Base-by-base conservation (phyloP, 1,140 invertebrate genomes). In the Lepidostoma basale region DNA sequence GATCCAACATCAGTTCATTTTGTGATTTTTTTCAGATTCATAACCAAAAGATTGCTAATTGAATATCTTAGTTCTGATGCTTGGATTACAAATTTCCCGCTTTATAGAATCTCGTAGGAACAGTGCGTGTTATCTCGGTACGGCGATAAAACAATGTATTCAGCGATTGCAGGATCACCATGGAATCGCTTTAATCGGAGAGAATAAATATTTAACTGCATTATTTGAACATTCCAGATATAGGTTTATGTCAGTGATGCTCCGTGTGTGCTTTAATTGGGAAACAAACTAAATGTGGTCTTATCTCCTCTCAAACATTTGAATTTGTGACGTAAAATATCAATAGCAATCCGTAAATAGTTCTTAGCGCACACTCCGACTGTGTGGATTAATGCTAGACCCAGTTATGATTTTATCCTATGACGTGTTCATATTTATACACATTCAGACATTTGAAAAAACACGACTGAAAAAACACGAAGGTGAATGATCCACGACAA, bases 171-270 rank as follows among this genome's bases (percentile, higher is more conserved):
- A 36, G 30, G 30, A 56, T 56, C 30, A 56, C 14, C 20, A 22
- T 56, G 20, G 36, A 36, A 33, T 16, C 52, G 16, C 36, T 14
- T 56, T 56, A 56, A 36, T 56, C 52, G 52, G 26, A 56, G 20
- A 36, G 18, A 33, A 9, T 36, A 56, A 56, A 56, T 56, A 56
- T 56, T 56, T 56, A 56, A 56, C 52, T 56, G 52, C 52, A 56
- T 56, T 36, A 56, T 56, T 56, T 56, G 30, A 56, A 18, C 52
- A 18, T 33, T 56, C 33, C 28, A 36, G 52, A 56, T 22, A 56
- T 33, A 22, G 26, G 16, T 14, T 54, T 30, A 54, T 33, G 52
- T 56, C 52, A 56, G 28, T 56, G 26, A 39, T 33, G 52, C 6
- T 26, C 22, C n/a, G 28, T 56, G 49, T 54, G 28, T 56, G 30